phyloP scores from a whole-genome alignment of 1,140 invertebrate species.

The Drosophila kurseongensis region DNA sequence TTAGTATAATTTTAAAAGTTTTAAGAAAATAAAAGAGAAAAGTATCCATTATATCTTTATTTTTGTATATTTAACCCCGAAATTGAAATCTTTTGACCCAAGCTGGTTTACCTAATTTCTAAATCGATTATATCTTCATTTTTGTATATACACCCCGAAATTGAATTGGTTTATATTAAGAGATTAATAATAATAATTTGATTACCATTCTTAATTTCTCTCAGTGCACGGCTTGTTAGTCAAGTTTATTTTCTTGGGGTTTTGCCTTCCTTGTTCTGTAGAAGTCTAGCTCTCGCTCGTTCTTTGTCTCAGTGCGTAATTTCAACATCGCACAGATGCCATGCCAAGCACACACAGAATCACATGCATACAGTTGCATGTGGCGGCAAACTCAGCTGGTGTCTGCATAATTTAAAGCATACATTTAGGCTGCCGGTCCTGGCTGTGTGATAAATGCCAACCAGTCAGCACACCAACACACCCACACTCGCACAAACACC shows the following conservation, averaged over 20 bases:
- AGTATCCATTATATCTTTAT: too few species aligned
- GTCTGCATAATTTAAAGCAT: slow-evolving; percentile 83
- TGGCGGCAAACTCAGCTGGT: slow-evolving; percentile 78
- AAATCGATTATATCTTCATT: too few species aligned
- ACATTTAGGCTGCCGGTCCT: slow-evolving; percentile 73
- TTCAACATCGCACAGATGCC: slow-evolving; percentile 60
- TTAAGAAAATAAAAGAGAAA: too few species aligned
- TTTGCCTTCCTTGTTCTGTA: slow-evolving; percentile 3
- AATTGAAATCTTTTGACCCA: too few species aligned
- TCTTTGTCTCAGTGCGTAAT: slow-evolving; percentile 68
- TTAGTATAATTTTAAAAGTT: too few species aligned
- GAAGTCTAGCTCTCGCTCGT: slow-evolving; percentile 21
- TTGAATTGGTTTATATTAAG: too few species aligned
- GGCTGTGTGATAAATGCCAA: slow-evolving; percentile 78
- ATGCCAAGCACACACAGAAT: not conserved
- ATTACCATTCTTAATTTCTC: not conserved
- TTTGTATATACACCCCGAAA: too few species aligned
- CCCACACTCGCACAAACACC: slow-evolving; percentile 3
- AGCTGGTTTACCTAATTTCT: too few species aligned
- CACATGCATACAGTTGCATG: slow-evolving; percentile 27
- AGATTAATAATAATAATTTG: not conserved
- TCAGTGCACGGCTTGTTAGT: slow-evolving; percentile 45
- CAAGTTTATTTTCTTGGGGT: slow-evolving; percentile 50
- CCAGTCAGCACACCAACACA: slow-evolving; percentile 32
- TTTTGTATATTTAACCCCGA: too few species aligned